Conservation (phyloP, 1,140 invertebrate species). For the Periplaneta americana region DNA sequence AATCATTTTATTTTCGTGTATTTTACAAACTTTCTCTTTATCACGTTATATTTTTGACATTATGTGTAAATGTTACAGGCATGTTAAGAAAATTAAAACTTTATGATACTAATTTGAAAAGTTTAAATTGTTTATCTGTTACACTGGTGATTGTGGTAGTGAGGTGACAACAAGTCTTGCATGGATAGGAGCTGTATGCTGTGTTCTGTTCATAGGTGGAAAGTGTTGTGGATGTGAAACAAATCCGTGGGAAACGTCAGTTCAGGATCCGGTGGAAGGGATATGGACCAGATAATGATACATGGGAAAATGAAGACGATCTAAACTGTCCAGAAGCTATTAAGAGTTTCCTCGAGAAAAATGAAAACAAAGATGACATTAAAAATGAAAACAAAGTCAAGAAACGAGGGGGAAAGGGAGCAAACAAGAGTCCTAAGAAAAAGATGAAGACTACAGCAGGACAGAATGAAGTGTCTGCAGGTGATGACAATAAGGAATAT, state of each 20-base stretch:
- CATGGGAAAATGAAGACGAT: constrained; percentile 74
- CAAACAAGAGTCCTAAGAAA: not conserved
- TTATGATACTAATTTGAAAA: too few relatives aligned
- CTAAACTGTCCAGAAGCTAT: constrained; percentile 63
- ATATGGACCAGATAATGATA: constrained; percentile 63
- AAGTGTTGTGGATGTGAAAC: not conserved
- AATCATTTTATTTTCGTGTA: too few relatives aligned
- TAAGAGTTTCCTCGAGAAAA: constrained; percentile 48
- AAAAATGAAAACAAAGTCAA: constrained; percentile 26
- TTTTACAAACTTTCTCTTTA: too few relatives aligned
- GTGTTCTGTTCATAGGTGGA: constrained; percentile 15
- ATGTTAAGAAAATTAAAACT: too few relatives aligned
- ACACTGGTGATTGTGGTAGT: not conserved
- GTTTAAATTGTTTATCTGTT: not conserved
- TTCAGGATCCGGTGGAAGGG: constrained; percentile 81
- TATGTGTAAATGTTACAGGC: too few relatives aligned
- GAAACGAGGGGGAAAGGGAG: constrained; percentile 16
- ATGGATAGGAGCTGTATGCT: not conserved
- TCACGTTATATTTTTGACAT: too few relatives aligned
- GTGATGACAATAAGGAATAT: constrained; percentile 53
- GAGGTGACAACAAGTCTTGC: not conserved
- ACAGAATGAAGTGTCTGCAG: constrained; percentile 32
- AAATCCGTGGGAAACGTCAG: constrained; percentile 55
- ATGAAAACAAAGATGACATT: constrained; percentile 34
- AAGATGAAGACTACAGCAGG: constrained; percentile 21